phyloP scores from a whole-genome alignment of 2,113 vertebrate species.

The Crypturellus undulatus region DNA sequence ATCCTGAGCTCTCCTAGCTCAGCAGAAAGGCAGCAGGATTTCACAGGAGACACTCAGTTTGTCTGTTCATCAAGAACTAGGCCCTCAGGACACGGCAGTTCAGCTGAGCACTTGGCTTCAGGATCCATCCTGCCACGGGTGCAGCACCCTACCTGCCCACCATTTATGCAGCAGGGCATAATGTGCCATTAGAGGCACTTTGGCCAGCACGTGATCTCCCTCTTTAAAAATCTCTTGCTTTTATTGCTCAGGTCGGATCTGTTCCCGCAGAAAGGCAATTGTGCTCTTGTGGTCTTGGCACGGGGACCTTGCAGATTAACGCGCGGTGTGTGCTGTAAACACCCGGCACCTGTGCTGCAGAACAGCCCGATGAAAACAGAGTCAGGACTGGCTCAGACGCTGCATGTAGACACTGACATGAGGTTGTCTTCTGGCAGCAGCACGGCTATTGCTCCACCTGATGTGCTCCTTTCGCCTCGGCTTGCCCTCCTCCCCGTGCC shows the following conservation, averaged over 20 bases:
- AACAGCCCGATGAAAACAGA: not conserved
- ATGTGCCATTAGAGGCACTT: not conserved
- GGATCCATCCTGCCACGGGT: constrained; percentile 30
- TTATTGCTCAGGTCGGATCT: not conserved
- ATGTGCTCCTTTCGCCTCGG: not conserved
- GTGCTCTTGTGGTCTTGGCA: not conserved
- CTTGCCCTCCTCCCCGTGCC: not conserved
- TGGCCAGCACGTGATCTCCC: not conserved
- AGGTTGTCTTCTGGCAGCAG: not conserved
- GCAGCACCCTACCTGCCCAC: constrained; percentile 1
- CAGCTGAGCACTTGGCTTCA: constrained; percentile 15
- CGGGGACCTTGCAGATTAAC: not conserved
- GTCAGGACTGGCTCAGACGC: not conserved
- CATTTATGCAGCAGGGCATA: not conserved
- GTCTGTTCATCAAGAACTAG: constrained; percentile 40
- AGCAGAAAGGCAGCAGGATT: constrained; percentile 32
- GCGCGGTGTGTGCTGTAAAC: not conserved
- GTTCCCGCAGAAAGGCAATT: not conserved
- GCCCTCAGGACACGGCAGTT: constrained; percentile 26
- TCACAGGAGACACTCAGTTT: constrained; percentile 15
- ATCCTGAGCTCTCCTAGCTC: not conserved
- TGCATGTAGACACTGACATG: not conserved
- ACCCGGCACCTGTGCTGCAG: not conserved
- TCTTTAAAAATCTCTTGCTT: constrained; percentile 14
- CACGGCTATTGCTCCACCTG: not conserved